These are phyloP conservation scores for Hylyphantes graminicola DNA, from an alignment of 1,140 invertebrate species.

Conservation along the genomic window DNA sequence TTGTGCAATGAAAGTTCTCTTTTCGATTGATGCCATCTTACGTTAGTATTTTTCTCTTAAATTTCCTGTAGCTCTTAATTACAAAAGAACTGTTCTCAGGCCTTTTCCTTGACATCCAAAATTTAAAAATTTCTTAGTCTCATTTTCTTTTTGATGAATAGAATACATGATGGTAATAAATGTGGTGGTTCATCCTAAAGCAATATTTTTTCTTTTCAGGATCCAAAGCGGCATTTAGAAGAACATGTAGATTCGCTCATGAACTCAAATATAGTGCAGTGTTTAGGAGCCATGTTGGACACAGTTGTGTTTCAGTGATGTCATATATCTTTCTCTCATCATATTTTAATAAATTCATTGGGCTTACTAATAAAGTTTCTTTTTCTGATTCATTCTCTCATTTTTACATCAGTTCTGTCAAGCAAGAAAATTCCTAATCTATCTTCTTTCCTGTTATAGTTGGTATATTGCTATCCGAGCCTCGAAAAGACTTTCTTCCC, in stretches of 20 bases:
- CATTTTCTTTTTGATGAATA: too few species aligned
- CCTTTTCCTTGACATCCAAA: too few species aligned
- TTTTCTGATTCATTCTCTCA: slow-evolving; percentile 5
- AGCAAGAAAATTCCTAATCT: too few species aligned
- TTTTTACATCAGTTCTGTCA: background rate
- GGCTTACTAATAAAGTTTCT: slow-evolving; percentile 19
- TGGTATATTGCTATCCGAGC: too few species aligned
- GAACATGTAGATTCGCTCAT: slow-evolving; percentile 98
- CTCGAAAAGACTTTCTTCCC: too few species aligned
- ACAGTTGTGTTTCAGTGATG: slow-evolving; percentile 93
- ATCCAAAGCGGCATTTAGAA: slow-evolving; percentile 99
- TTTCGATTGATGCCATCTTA: too few species aligned
- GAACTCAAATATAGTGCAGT: slow-evolving; percentile 99
- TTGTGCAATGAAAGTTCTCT: too few species aligned
- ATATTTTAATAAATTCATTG: slow-evolving; percentile 57
- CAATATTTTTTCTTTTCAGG: slow-evolving; percentile 67
- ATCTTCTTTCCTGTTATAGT: too few species aligned
- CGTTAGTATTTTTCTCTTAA: too few species aligned
- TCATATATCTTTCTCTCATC: slow-evolving; percentile 11
- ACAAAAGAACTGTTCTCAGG: too few species aligned
- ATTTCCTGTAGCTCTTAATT: too few species aligned
- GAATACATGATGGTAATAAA: background rate
- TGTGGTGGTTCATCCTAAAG: background rate
- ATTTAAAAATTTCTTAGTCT: too few species aligned
- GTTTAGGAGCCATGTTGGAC: slow-evolving; percentile 97